Percentiles rank a stretch among this genome's conserved stretches.
phyloP scores from a whole-genome alignment of 2,797 vertebrate genomes.

The Mycteria americana region DNA sequence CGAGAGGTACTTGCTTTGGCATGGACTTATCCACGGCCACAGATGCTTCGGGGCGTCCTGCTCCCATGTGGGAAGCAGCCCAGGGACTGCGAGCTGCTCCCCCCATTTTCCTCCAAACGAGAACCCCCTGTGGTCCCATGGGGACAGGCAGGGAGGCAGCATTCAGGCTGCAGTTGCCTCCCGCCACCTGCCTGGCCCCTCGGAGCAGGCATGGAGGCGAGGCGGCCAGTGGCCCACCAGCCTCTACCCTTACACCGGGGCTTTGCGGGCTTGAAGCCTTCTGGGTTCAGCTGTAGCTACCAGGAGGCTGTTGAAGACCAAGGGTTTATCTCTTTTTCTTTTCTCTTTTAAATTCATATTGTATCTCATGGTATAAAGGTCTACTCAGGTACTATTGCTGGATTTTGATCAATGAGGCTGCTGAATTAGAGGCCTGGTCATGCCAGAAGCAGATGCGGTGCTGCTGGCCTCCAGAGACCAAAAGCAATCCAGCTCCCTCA shows the following conservation, averaged over 20 bases:
- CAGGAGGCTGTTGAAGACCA: background rate
- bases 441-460: background rate
- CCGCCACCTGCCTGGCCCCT: background rate
- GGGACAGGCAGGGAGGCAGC: background rate
- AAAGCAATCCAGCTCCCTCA: background rate
- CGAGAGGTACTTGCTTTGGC: too few relatives aligned
- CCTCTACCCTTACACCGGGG: background rate
- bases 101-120: accelerated
- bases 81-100: accelerated
- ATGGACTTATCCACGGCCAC: too few relatives aligned
- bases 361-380: background rate
- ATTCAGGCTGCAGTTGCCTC: background rate
- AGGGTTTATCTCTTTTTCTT: background rate
- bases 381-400: background rate
- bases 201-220: background rate
- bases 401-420: background rate
- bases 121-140: accelerated
- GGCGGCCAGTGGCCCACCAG: background rate
- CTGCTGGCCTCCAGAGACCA: background rate
- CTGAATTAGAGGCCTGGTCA: background rate
- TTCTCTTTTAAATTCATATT: background rate
- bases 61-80: background rate
- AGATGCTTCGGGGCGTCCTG: too few relatives aligned
- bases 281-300: too few relatives aligned
- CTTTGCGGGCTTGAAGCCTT: background rate